Base-by-base conservation (phyloP, 2,888 invertebrate genomes). In the Antheraea assamensis region DNA sequence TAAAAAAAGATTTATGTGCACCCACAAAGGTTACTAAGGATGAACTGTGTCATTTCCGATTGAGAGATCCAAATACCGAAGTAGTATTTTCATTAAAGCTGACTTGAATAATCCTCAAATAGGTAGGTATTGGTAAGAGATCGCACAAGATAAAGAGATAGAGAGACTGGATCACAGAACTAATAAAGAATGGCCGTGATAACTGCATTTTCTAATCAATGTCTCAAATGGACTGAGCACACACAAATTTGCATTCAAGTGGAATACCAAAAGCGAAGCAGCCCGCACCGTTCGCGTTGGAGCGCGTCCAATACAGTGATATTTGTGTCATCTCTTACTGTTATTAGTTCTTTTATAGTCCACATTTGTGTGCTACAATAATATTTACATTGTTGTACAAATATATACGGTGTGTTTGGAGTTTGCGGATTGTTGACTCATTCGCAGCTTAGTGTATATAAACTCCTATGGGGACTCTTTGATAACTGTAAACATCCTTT, bases 321-420 rank as follows among this genome's bases (percentile, higher is more conserved):
- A 78, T 82, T 83, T 84, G 80, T 76, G 76, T 76, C 77, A 78
- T 83, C 77, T 83, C 71, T 79, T 78, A 82, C 79, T 80, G 81
- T 82, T 82, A 80, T 82, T 81, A 76, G 77, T 74, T 55, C 75
- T 79, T 82, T 84, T 81, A 81, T 78, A 58, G 70, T 35, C 55
- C 49, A 66, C 71, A 68, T 71, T 31, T 66, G 66, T 74, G 30
- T 64, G 71, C 71, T 74, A 73, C 58, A 47, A 70, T 70, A 73
- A 73, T 73, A 71, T 72, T 58, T 70, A 70, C 73, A n/a, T 4
- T 58, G 70, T 70, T 58, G 30, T 58, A 15, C 58, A 58, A 35
- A 21, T 58, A 58, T 21, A 47, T 19, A 70, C 35, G 42, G 52
- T 70, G 27, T 68, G 19, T 31, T 68, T 72, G 49, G 2, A 68